A percentile compares a stretch with the other conserved stretches of the same genome.
Evolutionary conservation across 2,113 vertebrate genomes (phyloP).

Genomic region (Pholis gunnellus): DNA sequence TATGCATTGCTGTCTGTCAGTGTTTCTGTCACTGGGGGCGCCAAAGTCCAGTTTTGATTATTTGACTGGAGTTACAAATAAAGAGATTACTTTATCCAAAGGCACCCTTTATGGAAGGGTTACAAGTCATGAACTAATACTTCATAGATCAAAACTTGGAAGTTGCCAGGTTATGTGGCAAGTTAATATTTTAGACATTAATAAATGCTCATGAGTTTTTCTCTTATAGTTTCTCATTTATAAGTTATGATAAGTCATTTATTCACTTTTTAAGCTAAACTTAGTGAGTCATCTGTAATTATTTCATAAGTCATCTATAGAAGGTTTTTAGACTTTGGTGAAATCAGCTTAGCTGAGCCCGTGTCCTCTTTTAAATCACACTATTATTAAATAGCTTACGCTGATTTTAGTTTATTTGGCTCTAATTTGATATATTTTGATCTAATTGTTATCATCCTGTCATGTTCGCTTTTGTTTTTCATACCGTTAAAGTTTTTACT

Average conservation of each 20-base stretch:
- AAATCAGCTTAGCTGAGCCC: too few relatives aligned
- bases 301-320: too few relatives aligned
- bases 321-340: too few relatives aligned
- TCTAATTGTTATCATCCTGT: not conserved
- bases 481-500: too few relatives aligned
- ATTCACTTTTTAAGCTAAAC: not conserved
- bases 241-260: not conserved
- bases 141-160: not conserved
- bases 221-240: not conserved
- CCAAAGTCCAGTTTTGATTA: not conserved
- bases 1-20: not conserved
- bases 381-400: too few relatives aligned
- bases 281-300: not conserved
- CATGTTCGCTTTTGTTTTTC: not conserved
- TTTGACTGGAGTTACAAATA: not conserved
- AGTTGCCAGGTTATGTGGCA: not conserved
- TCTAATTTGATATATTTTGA: too few relatives aligned
- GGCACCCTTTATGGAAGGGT: not conserved
- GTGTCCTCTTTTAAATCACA: too few relatives aligned
- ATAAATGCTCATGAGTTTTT: not conserved
- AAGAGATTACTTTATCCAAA: too few relatives aligned
- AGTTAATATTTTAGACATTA: not conserved
- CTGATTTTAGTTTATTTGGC: too few relatives aligned
- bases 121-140: not conserved
- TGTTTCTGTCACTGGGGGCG: not conserved